Evolutionary conservation across 2,888 invertebrate species (phyloP).

Genomic region (Diachrysia chrysitis): DNA sequence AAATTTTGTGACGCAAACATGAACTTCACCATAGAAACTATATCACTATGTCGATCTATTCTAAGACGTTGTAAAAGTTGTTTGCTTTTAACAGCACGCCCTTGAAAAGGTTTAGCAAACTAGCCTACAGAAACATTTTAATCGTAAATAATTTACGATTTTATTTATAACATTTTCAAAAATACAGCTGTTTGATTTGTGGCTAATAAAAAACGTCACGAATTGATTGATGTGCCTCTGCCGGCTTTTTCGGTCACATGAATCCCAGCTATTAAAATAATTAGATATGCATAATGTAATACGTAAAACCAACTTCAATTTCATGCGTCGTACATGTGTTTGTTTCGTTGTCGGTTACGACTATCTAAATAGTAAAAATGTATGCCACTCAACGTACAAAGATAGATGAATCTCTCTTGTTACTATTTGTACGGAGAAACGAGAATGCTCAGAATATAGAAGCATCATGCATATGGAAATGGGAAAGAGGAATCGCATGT

Average conservation of each 20-base stretch:
- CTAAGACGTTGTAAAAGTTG: conserved; percentile 78
- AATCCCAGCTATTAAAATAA: conserved; percentile 39
- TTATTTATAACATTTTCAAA: conserved; percentile 69
- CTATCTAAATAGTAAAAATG: conserved; percentile 17
- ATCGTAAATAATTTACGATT: conserved; percentile 73
- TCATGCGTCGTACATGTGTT: conserved; percentile 18
- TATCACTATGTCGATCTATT: conserved; percentile 77
- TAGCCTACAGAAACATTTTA: conserved; percentile 65
- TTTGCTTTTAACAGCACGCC: conserved; percentile 77
- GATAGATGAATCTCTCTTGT: conserved; percentile 29
- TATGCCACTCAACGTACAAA: conserved; percentile 26
- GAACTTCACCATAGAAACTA: conserved; percentile 68
- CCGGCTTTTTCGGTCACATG: conserved; percentile 50
- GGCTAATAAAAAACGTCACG: conserved; percentile 69
- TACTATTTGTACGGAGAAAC: conserved; percentile 36
- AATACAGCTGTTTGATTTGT: conserved; percentile 74
- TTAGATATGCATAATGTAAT: conserved; percentile 29
- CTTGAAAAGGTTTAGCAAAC: conserved; percentile 78
- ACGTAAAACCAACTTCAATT: conserved; percentile 26
- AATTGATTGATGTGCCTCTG: conserved; percentile 69
- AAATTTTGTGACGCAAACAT: conserved; percentile 69
- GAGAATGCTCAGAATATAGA: conserved; percentile 50
- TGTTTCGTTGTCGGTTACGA: conserved; percentile 12
- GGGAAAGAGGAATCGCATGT: conserved; percentile 32
- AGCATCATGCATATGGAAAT: conserved; percentile 51